phyloP scores from a whole-genome alignment of 2,888 invertebrate genomes.

The Stenichneumon culpator region DNA sequence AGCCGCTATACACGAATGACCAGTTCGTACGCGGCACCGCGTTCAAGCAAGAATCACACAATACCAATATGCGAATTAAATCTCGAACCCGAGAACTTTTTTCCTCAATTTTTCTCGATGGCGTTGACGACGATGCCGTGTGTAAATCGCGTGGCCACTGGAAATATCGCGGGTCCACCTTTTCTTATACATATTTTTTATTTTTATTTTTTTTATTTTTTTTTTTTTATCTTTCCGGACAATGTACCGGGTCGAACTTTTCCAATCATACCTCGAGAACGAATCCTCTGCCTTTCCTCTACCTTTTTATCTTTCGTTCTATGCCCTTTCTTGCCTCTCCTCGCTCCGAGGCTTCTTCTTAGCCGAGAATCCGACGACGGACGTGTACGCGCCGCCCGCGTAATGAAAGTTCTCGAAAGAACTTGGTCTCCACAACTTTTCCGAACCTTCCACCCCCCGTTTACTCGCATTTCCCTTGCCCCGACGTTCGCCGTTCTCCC shows the following conservation, averaged over 20 bases:
- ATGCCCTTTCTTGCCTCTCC: slow-evolving; percentile 44
- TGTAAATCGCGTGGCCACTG: slow-evolving; percentile 1
- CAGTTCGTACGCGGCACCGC: not conserved
- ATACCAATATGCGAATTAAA: slow-evolving; percentile 35
- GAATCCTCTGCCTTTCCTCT: slow-evolving; percentile 6
- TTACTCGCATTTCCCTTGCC: not conserved
- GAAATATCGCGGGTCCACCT: slow-evolving; percentile 24
- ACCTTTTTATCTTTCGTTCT: slow-evolving; percentile 30
- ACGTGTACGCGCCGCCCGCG: slow-evolving; percentile 67
- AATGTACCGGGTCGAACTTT: slow-evolving; percentile 75
- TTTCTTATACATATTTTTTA: slow-evolving; percentile 18
- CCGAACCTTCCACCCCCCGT: slow-evolving; percentile 47
- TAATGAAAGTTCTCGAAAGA: slow-evolving; percentile 79
- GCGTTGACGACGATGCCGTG: not conserved
- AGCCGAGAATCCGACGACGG: slow-evolving; percentile 47
- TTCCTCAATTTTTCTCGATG: not conserved
- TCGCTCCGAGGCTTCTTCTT: slow-evolving; percentile 14
- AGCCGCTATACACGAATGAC: not conserved
- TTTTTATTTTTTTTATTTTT: slow-evolving; percentile 5
- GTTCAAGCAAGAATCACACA: not conserved
- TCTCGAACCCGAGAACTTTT: slow-evolving; percentile 4
- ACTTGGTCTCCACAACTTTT: slow-evolving; percentile 70
- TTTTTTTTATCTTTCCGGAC: not conserved
- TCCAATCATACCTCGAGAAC: slow-evolving; percentile 79
- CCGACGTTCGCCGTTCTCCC: not conserved